Evolutionary conservation across 2,888 invertebrate species (phyloP).

Genomic region (Phania funesta): DNA sequence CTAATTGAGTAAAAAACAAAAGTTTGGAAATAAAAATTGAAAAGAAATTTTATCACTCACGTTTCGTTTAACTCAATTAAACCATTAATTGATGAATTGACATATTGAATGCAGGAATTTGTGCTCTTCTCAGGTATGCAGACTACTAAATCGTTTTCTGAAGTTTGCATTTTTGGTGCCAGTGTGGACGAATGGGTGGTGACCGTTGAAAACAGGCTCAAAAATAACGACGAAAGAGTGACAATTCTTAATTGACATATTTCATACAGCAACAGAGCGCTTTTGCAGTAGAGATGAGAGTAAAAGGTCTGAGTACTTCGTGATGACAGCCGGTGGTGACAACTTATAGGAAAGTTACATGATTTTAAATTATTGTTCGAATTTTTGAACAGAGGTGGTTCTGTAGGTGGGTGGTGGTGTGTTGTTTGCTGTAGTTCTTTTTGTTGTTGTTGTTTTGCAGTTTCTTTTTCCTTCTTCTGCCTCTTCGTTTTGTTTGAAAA

Average conservation of each 20-base stretch:
- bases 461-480: conserved; percentile 9
- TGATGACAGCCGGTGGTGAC: background rate
- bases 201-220: background rate
- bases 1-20: background rate
- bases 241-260: conserved; percentile 3
- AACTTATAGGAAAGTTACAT: background rate
- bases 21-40: background rate
- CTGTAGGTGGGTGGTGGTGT: background rate
- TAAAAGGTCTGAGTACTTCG: background rate
- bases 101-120: conserved; percentile 38
- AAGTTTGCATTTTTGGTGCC: background rate
- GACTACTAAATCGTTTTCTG: conserved; percentile 32
- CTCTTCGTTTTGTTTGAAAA: conserved; percentile 4
- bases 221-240: background rate
- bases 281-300: background rate
- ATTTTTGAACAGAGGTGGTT: background rate
- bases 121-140: conserved; percentile 40
- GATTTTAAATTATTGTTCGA: background rate
- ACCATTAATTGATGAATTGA: conserved; percentile 53
- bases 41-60: conserved; percentile 8
- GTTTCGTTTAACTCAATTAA: conserved; percentile 57
- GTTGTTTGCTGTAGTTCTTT: background rate
- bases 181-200: conserved; percentile 8
- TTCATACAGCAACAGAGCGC: background rate
- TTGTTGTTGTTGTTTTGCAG: background rate